phyloP scores from a whole-genome alignment of 2,797 vertebrate genomes.

The Peromyscus attwateri region DNA sequence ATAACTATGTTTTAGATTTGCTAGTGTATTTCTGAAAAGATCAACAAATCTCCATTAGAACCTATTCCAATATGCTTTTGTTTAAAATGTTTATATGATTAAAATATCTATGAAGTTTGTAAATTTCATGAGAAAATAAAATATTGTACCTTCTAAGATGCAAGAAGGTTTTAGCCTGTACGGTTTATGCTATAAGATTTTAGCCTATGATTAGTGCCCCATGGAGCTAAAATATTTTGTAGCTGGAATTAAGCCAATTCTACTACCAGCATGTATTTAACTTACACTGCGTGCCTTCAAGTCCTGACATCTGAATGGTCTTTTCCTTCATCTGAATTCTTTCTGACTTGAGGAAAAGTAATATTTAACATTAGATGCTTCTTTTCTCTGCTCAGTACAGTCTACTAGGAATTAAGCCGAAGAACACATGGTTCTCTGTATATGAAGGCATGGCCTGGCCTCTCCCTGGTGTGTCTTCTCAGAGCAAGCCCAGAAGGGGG shows the following conservation, averaged over 20 bases:
- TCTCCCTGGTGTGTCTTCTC: not conserved
- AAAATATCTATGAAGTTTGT: conserved; percentile 70
- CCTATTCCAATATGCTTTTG: conserved; percentile 68
- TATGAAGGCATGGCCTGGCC: not conserved
- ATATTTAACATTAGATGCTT: conserved; percentile 70
- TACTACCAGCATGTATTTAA: conserved; percentile 69
- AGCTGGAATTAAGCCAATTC: conserved; percentile 74
- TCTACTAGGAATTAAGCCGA: not conserved
- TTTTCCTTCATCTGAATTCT: conserved; percentile 75
- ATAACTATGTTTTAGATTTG: conserved; percentile 75
- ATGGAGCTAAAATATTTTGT: conserved; percentile 67
- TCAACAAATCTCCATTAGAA: conserved; percentile 74
- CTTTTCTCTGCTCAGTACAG: not conserved
- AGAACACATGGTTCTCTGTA: not conserved
- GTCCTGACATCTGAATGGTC: conserved; percentile 78
- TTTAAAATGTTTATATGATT: conserved; percentile 75
- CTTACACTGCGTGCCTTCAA: conserved; percentile 68
- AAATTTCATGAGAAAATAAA: conserved; percentile 75
- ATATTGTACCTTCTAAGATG: conserved; percentile 66
- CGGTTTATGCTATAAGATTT: conserved; percentile 57
- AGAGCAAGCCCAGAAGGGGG: not conserved
- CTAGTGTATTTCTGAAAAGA: conserved; percentile 57
- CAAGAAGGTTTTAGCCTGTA: not conserved
- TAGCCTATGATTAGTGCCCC: conserved; percentile 58
- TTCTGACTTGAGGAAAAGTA: conserved; percentile 71